Evolutionary conservation across 1,140 invertebrate species (phyloP), one percentile per base, ranked within the genome.

Genomic region (Battus philenor): DNA sequence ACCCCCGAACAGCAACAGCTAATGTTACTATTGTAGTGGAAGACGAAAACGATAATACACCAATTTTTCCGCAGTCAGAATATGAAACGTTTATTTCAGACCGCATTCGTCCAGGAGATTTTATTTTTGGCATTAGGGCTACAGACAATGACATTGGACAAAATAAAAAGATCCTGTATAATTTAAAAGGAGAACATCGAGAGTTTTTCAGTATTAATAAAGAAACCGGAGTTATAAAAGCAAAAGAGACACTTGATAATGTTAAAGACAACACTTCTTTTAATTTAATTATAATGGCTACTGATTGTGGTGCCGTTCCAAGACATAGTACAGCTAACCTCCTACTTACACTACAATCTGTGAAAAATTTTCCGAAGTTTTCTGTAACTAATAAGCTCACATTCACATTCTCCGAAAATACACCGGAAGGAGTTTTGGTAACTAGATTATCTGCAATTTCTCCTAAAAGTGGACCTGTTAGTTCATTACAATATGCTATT

Each of bases 41-140:
- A 24, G 96, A 98, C 79, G 90, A 93, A 54, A 98, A 98, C 76
- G 96, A 98, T 73, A 97, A 97, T 71, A 88, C 91, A 7, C 96
- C 96, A 0, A 87, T 86, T 30, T 97, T 97, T 76, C 88, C 90
- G 1, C 88, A 90, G 48, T 79, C 88, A 1, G 86, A 88, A 34
- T 95, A 94, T 66, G 91, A 91, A 39, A 90, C 95, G 2, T 91
- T 93, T 41, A 90, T 96, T 32, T 93, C 95, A 0, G 94, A 95
- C 58, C 88, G 90, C 4, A 95, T 92, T 1, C 86, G 89, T 51
- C 81, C 89, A 27, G 93, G 92, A 76, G 89, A 91, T 63, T 97
- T 97, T 84, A 94, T 98, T 9, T 96, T 96, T 81, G 95, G 95
- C 6, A 93, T 93, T 0, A 92, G 91, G 76, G 95, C 95, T 0